Evolutionary conservation across 2,797 vertebrate genomes (phyloP), one percentile per base, ranked within the genome.

Genomic region (Coendou prehensilis): DNA sequence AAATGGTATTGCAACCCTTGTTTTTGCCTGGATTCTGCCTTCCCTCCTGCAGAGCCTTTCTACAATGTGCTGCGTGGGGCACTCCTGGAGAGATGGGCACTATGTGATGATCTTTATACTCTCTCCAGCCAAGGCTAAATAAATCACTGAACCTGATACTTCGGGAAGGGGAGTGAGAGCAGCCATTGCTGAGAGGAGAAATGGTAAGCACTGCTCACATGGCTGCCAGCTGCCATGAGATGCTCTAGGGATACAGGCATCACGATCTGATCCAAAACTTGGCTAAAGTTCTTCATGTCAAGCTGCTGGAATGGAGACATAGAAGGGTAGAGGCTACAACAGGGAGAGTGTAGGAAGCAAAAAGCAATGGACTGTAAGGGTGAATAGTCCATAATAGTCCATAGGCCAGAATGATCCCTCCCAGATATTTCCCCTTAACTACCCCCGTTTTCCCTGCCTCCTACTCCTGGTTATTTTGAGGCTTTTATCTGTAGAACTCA

Each of bases 101-200:
- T 82, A 76, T 95, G 78, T 92, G 84, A 92, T 81, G 75, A 91
- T 64, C 73, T 95, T 93, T 96, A 92, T 89, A 84, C n/a, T 95
- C 57, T 95, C 63, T 86, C 54, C 23, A 96, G 57, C 76, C 76
- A 87, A 93, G 81, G 80, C 54, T 89, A 97, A 95, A 95, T 86
- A 97, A 96, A 91, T 91, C 80, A 86, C 28, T 97, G 96, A 97
- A 96, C 61, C 50, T 94, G 95, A 97, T 76, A 96, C 91, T 54
- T 93, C n/a, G 11, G 69, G 52, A 88, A 94, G 67, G 89, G 41
- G 37, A 76, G 50, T 64, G 28, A 82, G n/a, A 23, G 18, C 15
- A 89, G 59, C 28, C 93, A 95, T 79, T 94, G 69, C 61, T 64
- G 57, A 61, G 37, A 45, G 26, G 50, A 93, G 84, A 86, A 8